Percentiles rank a stretch among this genome's conserved stretches.
These are phyloP conservation scores for Clostera curtula DNA, from an alignment of 2,888 invertebrate species.

Conservation along the genomic window DNA sequence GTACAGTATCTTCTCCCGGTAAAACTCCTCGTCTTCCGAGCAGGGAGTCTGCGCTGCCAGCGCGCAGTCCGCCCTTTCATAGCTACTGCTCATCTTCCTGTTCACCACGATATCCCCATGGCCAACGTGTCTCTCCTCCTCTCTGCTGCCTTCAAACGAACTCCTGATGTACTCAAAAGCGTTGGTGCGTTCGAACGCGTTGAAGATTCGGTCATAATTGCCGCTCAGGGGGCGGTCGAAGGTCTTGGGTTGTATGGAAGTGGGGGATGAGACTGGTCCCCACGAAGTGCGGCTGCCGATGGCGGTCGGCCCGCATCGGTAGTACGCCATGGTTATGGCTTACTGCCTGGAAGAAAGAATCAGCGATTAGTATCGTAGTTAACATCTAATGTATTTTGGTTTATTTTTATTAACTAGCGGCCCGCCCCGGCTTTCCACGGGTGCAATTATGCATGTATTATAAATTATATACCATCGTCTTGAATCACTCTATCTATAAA, in stretches of 20 bases:
- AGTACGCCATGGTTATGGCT: constrained; percentile 53
- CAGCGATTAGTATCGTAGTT: too few relatives aligned
- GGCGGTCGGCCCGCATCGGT: constrained; percentile 63
- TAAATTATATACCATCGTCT: too few relatives aligned
- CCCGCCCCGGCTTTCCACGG: too few relatives aligned
- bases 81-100: constrained; percentile 62
- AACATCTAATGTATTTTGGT: too few relatives aligned
- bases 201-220: constrained; percentile 68
- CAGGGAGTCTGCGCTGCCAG: constrained; percentile 67
- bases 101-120: constrained; percentile 63
- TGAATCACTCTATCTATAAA: too few relatives aligned
- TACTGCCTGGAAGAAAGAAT: constrained; percentile 30
- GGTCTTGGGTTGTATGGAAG: constrained; percentile 45
- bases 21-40: constrained; percentile 78
- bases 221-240: constrained; percentile 62
- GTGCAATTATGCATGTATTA: too few relatives aligned
- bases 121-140: constrained; percentile 46
- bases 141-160: constrained; percentile 34
- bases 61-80: constrained; percentile 66
- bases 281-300: constrained; percentile 72
- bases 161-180: constrained; percentile 59
- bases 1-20: constrained; percentile 82
- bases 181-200: constrained; percentile 67
- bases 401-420: too few relatives aligned
- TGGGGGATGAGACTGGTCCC: constrained; percentile 74